phyloP scores from a whole-genome alignment of 2,888 invertebrate species.

The Agonopterix heracliana region DNA sequence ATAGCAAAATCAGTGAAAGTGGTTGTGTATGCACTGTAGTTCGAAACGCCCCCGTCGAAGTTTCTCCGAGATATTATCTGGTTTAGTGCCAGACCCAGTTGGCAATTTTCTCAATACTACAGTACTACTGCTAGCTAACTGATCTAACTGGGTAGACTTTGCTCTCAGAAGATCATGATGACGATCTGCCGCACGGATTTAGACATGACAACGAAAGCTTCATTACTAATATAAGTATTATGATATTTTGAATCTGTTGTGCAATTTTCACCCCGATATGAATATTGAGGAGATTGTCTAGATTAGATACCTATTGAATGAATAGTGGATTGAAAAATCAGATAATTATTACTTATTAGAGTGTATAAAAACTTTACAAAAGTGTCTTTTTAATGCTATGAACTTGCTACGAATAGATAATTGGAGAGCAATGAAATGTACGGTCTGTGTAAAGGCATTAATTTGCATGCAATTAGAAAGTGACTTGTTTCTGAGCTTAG shows the following conservation, averaged over 20 bases:
- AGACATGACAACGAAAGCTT: constrained; percentile 19
- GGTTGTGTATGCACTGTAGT: constrained; percentile 39
- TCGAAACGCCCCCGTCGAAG: constrained; percentile 43
- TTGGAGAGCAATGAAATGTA: constrained; percentile 12
- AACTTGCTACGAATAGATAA: background rate
- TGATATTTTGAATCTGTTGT: too few relatives aligned
- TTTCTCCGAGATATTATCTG: constrained; percentile 57
- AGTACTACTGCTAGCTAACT: constrained; percentile 10
- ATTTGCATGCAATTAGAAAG: constrained; percentile 52
- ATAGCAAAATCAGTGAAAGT: constrained; percentile 50
- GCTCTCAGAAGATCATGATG: constrained; percentile 39
- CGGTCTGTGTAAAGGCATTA: constrained; percentile 25
- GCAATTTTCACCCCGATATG: too few relatives aligned
- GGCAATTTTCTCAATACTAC: constrained; percentile 44
- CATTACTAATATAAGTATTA: too few relatives aligned
- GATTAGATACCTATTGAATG: too few relatives aligned
- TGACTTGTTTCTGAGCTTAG: constrained; percentile 37
- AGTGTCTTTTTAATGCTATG: too few relatives aligned
- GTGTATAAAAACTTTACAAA: too few relatives aligned
- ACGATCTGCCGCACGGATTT: constrained; percentile 27
- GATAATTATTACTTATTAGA: too few relatives aligned
- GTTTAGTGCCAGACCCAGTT: constrained; percentile 48
- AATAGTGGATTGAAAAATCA: too few relatives aligned
- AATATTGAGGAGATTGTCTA: too few relatives aligned
- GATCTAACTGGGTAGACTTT: constrained; percentile 37